Evolutionary conservation across 1,140 invertebrate genomes (phyloP), one percentile per base, ranked within the genome.

Genomic region (Calliphora vicina): DNA sequence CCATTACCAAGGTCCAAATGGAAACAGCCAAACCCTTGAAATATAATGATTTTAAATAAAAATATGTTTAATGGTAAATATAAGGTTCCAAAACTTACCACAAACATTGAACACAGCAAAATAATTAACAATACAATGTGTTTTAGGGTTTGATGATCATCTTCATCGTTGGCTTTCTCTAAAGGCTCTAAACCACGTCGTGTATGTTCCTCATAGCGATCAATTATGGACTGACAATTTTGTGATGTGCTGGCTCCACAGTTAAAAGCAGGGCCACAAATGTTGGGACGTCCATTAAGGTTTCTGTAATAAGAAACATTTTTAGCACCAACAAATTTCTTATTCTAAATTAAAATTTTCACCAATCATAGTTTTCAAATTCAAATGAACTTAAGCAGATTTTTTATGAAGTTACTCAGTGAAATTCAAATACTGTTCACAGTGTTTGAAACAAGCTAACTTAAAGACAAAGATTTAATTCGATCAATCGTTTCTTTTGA

Each of bases 61-160:
- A 20, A 74, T n/a, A n/a, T 6, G 26, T 74, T 57, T 57, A 35
- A 27, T 20, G 72, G 9, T 29, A 72, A 26, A 50, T 67, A n/a
- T n/a, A n/a, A n/a, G n/a, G n/a, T n/a, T n/a, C n/a, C n/a, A 27
- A 35, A 82, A 80, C 76, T 93, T 90, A 97, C 96, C 85, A 98
- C 94, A 91, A 98, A 97, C 95, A 98, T 98, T 20, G 96, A 97
- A 72, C 95, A 94, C 27, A 94, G 91, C 82, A 97, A 91, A 0
- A 96, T 91, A 50, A 99, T 94, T 13, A 98, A 90, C n/a, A 98
- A 91, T 27, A 97, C 94, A 23, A 96, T 93, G 90, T 98, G 97
- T 85, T 94, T 93, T 82, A 97, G 92, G 82, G 95, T 94, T 89
- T 98, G 96, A 83, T 94, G 91, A 86, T 94, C 93, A 67, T 93